Conservation (phyloP, 2,888 invertebrate genomes). For the Drosophila mimetica region DNA sequence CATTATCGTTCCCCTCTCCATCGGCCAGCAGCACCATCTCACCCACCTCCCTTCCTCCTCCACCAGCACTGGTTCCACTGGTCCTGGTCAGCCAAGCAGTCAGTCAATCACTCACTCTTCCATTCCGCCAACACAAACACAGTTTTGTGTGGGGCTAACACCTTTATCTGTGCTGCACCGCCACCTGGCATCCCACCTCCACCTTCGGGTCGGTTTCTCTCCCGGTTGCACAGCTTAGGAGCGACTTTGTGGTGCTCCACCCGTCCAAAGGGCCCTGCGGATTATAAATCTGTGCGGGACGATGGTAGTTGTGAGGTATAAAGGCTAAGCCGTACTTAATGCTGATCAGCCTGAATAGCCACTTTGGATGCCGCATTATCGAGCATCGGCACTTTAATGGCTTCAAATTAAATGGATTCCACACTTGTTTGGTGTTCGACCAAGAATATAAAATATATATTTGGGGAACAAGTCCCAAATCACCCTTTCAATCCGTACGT, state of each 20-base stretch:
- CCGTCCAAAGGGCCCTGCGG: constrained; percentile 2
- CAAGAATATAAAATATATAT: not conserved
- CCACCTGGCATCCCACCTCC: not conserved
- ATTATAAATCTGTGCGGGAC: constrained; percentile 12
- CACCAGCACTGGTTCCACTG: too few relatives aligned
- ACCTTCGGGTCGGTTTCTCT: not conserved
- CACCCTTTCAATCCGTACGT: not conserved
- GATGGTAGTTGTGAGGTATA: constrained; percentile 4
- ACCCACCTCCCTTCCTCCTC: too few relatives aligned
- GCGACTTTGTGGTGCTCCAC: constrained; percentile 7
- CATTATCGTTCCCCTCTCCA: constrained; percentile 24
- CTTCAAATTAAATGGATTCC: not conserved
- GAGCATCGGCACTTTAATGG: not conserved
- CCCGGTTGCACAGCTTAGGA: constrained; percentile 3
- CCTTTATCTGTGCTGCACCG: not conserved
- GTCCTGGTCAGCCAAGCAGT: constrained; percentile 4
- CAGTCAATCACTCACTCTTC: constrained; percentile 30
- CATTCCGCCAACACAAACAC: not conserved
- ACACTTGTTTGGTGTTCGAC: not conserved
- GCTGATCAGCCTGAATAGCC: not conserved
- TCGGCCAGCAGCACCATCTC: not conserved
- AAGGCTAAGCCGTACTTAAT: not conserved
- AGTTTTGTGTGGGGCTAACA: constrained; percentile 6
- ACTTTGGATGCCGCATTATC: not conserved
- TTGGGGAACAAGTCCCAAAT: not conserved